Base-by-base conservation (phyloP, 2,888 invertebrate species). In the Idaea biselata region DNA sequence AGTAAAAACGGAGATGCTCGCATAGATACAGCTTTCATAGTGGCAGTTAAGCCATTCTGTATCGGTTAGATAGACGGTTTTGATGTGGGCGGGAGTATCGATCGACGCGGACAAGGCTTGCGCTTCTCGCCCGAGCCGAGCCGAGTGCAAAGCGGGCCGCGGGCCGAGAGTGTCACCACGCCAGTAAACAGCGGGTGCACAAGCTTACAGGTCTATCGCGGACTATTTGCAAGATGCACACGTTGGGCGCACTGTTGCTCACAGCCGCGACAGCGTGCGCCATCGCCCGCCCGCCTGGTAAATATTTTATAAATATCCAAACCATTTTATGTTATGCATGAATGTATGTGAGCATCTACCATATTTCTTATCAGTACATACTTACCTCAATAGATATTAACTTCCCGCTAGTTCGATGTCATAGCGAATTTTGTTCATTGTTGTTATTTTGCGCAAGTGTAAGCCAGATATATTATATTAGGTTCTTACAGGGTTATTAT, bases 21-120 rank as follows among this genome's bases (percentile, higher is more conserved):
- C 14, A 44, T 44, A 11, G 44, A 44, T 11, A 44, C 7, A 44
- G 14, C 44, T 7, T 60, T 32, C 61, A 63, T 67, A 71, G 66
- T 59, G 65, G 64, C 67, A 70, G 75, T 73, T 75, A 73, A 59
- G 76, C 64, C 71, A 5, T 76, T 73, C 66, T 70, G 69, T 59
- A 62, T 62, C 61, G 61, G 60, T 65, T 63, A 63, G 68, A 25
- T 25, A 66, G 68, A 70, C n/a, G 72, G 74, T 78, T 81, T 83
- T 77, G 72, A 87, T 88, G 89, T 91, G 88, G 90, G 90, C 84
- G 44, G 44, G 82, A 79, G 73, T 90, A 91, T 91, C 89, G 90
- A 91, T 91, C 88, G 87, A 78, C 84, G 89, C 89, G 79, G 79
- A 73, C 65, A 66, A 71, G 77, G 77, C 81, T 79, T 85, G 88